phyloP scores from a whole-genome alignment of 2,113 vertebrate genomes.

The Capreolus pygargus region DNA sequence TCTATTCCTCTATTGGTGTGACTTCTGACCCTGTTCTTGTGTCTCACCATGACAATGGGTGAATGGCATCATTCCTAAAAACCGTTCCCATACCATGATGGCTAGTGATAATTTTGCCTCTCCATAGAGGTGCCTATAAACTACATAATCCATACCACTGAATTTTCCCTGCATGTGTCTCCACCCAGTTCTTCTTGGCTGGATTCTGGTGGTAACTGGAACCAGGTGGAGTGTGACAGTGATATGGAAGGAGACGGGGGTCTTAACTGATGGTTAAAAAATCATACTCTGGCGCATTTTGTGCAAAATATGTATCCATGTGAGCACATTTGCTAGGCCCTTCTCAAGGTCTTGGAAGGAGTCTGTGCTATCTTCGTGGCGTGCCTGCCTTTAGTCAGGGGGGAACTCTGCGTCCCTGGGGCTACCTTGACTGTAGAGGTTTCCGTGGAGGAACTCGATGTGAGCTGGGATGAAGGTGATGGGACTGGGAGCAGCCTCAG shows the following conservation, averaged over 20 bases:
- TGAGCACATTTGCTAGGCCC: not conserved
- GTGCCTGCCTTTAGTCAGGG: not conserved
- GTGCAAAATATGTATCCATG: not conserved
- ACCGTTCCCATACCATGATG: not conserved
- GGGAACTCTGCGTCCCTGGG: not conserved
- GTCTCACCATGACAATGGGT: not conserved
- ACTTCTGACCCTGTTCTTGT: not conserved
- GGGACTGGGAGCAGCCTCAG: not conserved
- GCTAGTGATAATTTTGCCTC: not conserved
- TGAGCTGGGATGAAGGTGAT: not conserved
- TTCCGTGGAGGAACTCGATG: not conserved
- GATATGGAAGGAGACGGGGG: not conserved
- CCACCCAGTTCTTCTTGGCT: not conserved
- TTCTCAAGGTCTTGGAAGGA: not conserved
- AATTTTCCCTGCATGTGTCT: not conserved
- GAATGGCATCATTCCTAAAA: not conserved
- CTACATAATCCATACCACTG: not conserved
- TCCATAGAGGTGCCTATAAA: not conserved
- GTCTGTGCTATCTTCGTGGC: not conserved
- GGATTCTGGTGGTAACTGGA: not conserved
- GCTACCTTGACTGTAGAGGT: not conserved
- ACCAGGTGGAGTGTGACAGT: not conserved
- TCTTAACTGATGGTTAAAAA: not conserved
- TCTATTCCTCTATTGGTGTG: not conserved
- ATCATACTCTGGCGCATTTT: not conserved